Evolutionary conservation across 2,888 invertebrate genomes (phyloP), one percentile per base, ranked within the genome.

Genomic region (Agrilus mali): DNA sequence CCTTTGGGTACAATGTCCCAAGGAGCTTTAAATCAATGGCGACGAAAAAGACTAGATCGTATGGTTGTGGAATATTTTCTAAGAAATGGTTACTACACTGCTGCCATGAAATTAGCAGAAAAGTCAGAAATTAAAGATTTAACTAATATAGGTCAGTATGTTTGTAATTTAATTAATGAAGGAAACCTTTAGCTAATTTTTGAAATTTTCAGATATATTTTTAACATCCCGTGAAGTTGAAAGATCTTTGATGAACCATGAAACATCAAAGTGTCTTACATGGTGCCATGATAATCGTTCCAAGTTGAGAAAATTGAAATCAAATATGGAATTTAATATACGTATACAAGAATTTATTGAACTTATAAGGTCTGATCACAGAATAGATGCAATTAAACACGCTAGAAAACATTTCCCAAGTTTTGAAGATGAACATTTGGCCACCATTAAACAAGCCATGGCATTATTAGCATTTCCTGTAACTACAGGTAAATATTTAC

Each of bases 241-340:
- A 63, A 81, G 82, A 47, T 90, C 93, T 49, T 67, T 97, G 44
- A 70, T 77, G 3, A 77, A 77, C 46, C 82, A 80, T 43, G 89
- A 94, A 67, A 94, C 94, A 0, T 72, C 76, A 2, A 86, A 90
- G 62, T 94, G 94, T 64, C 77, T 95, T 46, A 76, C 83, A 48
- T 96, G 96, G 96, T 96, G 96, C 68, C 86, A 89, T 59, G 96
- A 96, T 63, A 95, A 96, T 71, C 86, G 90, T 65, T 93, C 93
- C 32, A 95, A 94, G 63, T 74, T 96, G 49, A 74, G 94, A 43
- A 95, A 95, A 69, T 78, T 95, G 50, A 88, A 89, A 66, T 95
- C 95, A 41, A 88, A 82, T 43, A 84, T 98, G 76, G 98, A 98
- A 68, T 92, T 96, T 62, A 92, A 92, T 66, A 75, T 97, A 47